These are phyloP conservation scores for Lampropteryx suffumata DNA, from an alignment of 2,888 invertebrate species.

Conservation along the genomic window DNA sequence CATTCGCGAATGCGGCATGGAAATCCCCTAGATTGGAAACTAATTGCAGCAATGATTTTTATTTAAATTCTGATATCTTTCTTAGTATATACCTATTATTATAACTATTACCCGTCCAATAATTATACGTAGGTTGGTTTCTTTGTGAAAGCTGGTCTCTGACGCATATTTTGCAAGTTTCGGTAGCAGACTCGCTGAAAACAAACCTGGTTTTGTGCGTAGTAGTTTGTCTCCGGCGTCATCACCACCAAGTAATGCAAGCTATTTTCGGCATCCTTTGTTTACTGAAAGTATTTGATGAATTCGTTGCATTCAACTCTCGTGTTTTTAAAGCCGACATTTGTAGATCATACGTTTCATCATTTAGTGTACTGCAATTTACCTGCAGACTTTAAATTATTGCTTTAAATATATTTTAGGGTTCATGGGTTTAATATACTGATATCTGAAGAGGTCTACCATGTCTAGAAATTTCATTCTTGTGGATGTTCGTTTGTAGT, in stretches of 20 bases:
- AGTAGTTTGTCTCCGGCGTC: conserved; percentile 49
- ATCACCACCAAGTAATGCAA: conserved; percentile 39
- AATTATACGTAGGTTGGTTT: neutral
- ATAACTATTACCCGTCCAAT: neutral
- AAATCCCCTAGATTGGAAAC: conserved; percentile 30
- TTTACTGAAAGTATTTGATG: conserved; percentile 37
- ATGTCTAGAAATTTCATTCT: too few species aligned
- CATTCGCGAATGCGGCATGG: conserved; percentile 31
- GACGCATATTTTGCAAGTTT: conserved; percentile 14
- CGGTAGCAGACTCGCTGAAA: conserved; percentile 45
- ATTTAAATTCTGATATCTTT: too few species aligned
- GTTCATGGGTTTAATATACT: too few species aligned
- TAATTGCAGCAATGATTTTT: neutral
- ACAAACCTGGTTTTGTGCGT: conserved; percentile 50
- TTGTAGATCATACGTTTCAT: too few species aligned
- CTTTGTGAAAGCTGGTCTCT: neutral
- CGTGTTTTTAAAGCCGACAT: neutral
- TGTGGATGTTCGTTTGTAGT: too few species aligned
- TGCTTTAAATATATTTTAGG: too few species aligned
- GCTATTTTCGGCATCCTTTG: conserved; percentile 55
- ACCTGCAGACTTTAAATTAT: too few species aligned
- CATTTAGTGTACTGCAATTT: too few species aligned
- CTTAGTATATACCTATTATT: too few species aligned
- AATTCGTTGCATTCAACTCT: conserved; percentile 15
- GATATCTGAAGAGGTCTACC: too few species aligned